phyloP scores from a whole-genome alignment of 2,888 invertebrate genomes.

The Neoaliturus tenellus region DNA sequence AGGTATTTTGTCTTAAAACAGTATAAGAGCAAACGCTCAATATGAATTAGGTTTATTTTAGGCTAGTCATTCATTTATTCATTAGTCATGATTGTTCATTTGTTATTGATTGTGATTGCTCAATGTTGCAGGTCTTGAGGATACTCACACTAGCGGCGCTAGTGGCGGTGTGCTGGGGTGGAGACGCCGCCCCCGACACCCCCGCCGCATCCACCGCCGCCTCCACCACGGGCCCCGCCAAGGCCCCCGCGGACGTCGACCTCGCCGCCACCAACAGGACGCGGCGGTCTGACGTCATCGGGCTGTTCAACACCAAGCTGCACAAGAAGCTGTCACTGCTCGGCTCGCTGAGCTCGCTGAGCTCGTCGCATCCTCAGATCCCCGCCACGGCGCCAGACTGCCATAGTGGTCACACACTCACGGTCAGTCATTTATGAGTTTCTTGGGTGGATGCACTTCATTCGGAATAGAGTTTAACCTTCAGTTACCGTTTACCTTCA shows the following conservation, averaged over 20 bases:
- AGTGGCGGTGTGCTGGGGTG: background rate
- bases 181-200: background rate
- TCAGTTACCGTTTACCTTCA: no score
- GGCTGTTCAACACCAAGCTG: conserved; percentile 57
- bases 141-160: background rate
- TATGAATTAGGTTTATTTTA: no score
- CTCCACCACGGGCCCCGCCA: background rate
- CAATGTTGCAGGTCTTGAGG: conserved; percentile 29
- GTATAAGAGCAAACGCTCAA: no score
- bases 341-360: conserved; percentile 58
- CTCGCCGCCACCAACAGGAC: conserved; percentile 62
- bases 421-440: conserved; percentile 56
- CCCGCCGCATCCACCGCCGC: conserved; percentile 18
- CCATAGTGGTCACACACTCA: conserved; percentile 58
- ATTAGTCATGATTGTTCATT: no score
- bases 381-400: conserved; percentile 55
- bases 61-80: no score
- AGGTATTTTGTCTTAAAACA: no score
- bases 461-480: no score
- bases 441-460: no score
- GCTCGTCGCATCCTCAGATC: conserved; percentile 52
- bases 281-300: conserved; percentile 66
- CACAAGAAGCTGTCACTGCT: conserved; percentile 61
- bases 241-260: background rate
- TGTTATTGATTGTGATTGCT: no score